Base-by-base conservation (phyloP, 2,113 vertebrate species). In the Eretmochelys imbricata region DNA sequence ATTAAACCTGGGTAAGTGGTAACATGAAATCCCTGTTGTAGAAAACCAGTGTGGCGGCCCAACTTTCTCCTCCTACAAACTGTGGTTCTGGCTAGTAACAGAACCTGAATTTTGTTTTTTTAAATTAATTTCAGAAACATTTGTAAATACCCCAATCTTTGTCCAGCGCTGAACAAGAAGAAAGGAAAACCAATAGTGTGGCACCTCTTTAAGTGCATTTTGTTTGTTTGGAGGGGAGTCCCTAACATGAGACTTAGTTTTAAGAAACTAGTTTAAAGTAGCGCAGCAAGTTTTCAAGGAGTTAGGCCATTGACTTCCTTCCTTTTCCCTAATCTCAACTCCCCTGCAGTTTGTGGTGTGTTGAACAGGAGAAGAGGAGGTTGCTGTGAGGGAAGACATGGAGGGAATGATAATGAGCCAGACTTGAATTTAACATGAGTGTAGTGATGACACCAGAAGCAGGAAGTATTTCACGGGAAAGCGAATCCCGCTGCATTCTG, bases 221-320 rank as follows among this genome's bases (percentile, higher is more conserved):
- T 86, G 8, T 8, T 49, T 49, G 82, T 25, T 13, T 38, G 48
- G 17, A 65, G 80, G 75, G 92, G 80, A 85, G 75, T 27, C 94
- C 88, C 7, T 20, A n/a, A 91, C 92, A 76, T 51, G 95, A 79
- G 31, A 13, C 4, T 51, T 81, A 95, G 81, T 85, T 38, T 84
- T 89, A 80, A 95, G 80, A 82, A 95, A 90, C 35, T 48, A 49
- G 42, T 72, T 81, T 27, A 38, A 96, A 96, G 84, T 53, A 91
- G 75, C 11, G 22, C 27, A 83, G 62, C 49, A 98, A 98, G 96
- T 98, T 98, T 97, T 50, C 82, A 54, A 12, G 4, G 53, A 90
- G 89, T 96, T 93, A 83, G 75, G 90, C 80, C 72, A 82, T 50
- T 78, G 35, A 19, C 31, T 13, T 84, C 17, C 69, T 80, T 94